Base-by-base conservation (phyloP, 2,797 vertebrate species). In the Ctenopoma multispine region DNA sequence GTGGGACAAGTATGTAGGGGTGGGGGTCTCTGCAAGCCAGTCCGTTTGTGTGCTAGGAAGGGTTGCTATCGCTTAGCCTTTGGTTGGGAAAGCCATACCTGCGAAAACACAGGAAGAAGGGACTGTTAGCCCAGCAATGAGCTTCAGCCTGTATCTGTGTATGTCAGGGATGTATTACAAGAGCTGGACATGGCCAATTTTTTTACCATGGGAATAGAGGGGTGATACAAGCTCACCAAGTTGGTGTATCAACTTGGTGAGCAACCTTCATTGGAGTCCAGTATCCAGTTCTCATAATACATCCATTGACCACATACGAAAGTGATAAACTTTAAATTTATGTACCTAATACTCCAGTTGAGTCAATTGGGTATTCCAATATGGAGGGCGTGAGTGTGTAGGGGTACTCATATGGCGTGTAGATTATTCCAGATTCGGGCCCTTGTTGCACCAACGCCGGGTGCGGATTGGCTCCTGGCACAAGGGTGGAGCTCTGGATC, bases 51-150 rank as follows among this genome's bases (percentile, higher is more conserved):
- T 85, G 84, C 85, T 84, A 87, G 81, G 81, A 83, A 69, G 88
- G 85, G 77, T 85, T 84, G 81, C 88, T 91, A 91, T 85, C 80
- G 78, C 85, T 90, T 97, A 99, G 97, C 98, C 98, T 97, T 99
- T 99, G 96, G 98, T 98, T 95, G 97, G 97, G 95, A 99, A 99
- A 96, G 97, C 98, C 98, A 99, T 98, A 99, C 97, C 98, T 99
- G 95, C 95, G 95, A 96, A 96, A 95, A 96, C 95, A 96, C 96
- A 97, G 95, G 97, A 91, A 90, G 95, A 97, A 95, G 89, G 93
- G 94, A 94, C 92, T 90, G 79, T 93, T 91, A 93, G 86, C 79
- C 86, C 87, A 86, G 77, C 79, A 71, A 85, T 90, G 77, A 91
- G 89, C 84, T 21, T 92, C 84, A 67, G 81, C 56, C 61, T 50